Evolutionary conservation across 2,888 invertebrate species (phyloP), one percentile per base, ranked within the genome.

Genomic region (Thalpophila matura): DNA sequence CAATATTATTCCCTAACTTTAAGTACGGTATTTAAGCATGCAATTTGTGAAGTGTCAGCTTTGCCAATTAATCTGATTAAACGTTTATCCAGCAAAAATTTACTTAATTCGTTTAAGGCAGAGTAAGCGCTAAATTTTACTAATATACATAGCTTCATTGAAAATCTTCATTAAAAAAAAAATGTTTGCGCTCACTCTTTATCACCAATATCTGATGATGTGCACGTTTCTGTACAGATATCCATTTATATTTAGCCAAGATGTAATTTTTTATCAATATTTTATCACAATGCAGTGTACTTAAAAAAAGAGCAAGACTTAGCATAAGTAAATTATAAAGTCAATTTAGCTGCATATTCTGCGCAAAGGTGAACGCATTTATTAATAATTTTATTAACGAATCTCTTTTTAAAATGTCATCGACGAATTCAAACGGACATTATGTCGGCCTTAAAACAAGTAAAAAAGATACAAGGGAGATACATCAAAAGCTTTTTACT

Each of bases 401-500:
- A 68, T 72, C 70, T 59, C 35, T 51, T 68, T 79, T 75, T 74
- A 60, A 76, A 76, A 77, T 78, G 80, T 79, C 85, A 81, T 80
- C 81, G 77, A 78, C 68, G 76, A 69, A 82, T 81, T 83, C 74
- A 78, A 82, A 85, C 68, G 73, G 79, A 85, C 74, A 80, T 77
- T 79, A 77, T 82, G 81, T 76, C 81, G 59, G 43, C 18, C 31
- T 43, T 63, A 56, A 77, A 81, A 77, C 70, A 82, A 88, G 87
- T 87, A 87, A 89, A 86, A 88, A 86, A 81, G 53, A 74, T 77
- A 83, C 86, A 87, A 88, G 77, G 82, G 82, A 86, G 86, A 87
- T 89, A 93, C 90, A 92, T 89, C 86, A 87, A 93, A 93, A 93
- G 90, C 91, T 91, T 91, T 94, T 94, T 93, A 92, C 89, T 85